A percentile compares a stretch with the other conserved stretches of the same genome.
These are phyloP conservation scores for Globicephala melas DNA, from an alignment of 2,113 vertebrate genomes.

Conservation along the genomic window DNA sequence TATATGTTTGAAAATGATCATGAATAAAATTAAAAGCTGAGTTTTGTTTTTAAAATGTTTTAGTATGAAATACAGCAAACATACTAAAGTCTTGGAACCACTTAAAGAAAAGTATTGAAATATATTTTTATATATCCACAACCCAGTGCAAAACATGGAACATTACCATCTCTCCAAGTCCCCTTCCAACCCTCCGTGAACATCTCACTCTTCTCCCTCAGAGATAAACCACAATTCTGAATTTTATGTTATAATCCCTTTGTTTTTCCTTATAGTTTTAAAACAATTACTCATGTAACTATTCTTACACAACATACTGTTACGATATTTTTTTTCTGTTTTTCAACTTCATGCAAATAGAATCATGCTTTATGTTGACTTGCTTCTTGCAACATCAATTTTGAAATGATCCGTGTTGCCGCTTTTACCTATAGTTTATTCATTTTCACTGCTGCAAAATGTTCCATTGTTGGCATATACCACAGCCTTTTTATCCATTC, in stretches of 20 bases:
- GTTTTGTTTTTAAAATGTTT: constrained; percentile 22
- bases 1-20: not conserved
- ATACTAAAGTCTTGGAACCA: not conserved
- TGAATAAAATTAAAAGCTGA: constrained; percentile 21
- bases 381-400: not conserved
- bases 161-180: not conserved
- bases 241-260: not conserved
- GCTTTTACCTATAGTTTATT: not conserved
- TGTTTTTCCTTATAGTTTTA: not conserved
- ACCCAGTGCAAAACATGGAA: not conserved
- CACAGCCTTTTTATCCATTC: not conserved
- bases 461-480: not conserved
- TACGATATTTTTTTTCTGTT: not conserved
- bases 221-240: not conserved
- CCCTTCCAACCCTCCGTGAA: not conserved
- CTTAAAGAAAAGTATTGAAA: constrained; percentile 37
- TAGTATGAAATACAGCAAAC: not conserved
- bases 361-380: constrained; percentile 2
- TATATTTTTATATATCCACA: not conserved
- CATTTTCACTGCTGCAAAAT: not conserved
- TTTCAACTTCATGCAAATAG: not conserved
- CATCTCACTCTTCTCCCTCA: not conserved
- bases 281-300: not conserved
- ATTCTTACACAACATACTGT: not conserved
- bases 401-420: not conserved